Base-by-base conservation (phyloP, 2,888 invertebrate species). In the Hirtodrosophila trivittata region DNA sequence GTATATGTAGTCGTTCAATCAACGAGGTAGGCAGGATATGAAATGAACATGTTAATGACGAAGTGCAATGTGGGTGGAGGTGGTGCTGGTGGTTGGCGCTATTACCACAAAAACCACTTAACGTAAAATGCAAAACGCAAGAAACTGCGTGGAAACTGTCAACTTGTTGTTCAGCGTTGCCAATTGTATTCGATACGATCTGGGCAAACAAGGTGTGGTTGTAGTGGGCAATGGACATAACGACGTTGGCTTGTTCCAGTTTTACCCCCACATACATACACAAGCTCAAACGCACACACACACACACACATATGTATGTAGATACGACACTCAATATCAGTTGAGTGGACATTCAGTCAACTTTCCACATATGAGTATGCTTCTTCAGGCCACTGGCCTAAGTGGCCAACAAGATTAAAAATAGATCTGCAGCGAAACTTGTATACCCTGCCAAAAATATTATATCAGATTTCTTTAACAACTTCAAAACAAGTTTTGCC, bases 231-330 rank as follows among this genome's bases (percentile, higher is more conserved):
- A 47, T 55, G 55, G 52, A 74, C 60, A 50, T 41, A 49, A 7
- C 54, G 46, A 42, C 77, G 63, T 57, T 56, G 54, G 57, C 73
- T 77, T 82, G 83, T 85, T 85, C 82, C 78, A 82, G 73, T 85
- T 82, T 54, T 43, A 46, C 62, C 32, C 54, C 10, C 41, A 47
- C 62, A 52, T 32, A 64, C 35, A 41, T 28, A 25, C 35, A 14
- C 18, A 30, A n/a, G n/a, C 12, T 32, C 21, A 50, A 33, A 18
- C 41, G 26, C 1, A 16, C 30, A 32, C 46, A 3, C 33, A 47
- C 60, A 39, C 37, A 45, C 28, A 46, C 33, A 25, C 46, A 13
- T 30, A 28, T 30, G 14, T 30, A 14, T 9, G 13, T 5, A 41
- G 41, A n/a, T n/a, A 30, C 16, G 12, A 45, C 39, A 67, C 63